phyloP scores from a whole-genome alignment of 2,113 vertebrate genomes.

The Zosterops pallidus region DNA sequence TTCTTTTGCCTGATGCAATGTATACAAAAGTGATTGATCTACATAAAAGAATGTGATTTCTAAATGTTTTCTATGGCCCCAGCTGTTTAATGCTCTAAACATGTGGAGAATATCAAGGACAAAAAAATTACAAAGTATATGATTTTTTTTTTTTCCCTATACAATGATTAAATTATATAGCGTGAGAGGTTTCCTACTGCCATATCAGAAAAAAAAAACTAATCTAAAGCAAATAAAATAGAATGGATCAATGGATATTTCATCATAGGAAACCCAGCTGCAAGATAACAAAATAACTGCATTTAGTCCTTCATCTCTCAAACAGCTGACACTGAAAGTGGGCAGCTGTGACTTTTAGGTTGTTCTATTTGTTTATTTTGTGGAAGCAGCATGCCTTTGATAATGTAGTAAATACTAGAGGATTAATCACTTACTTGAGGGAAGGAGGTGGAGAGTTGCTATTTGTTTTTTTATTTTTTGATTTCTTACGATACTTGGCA shows the following conservation, averaged over 20 bases:
- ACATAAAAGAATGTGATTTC: conserved; percentile 28
- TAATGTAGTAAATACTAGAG: neutral
- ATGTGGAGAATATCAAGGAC: conserved; percentile 17
- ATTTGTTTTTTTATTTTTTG: neutral
- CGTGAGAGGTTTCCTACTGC: neutral
- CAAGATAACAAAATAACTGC: neutral
- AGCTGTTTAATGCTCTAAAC: conserved; percentile 21
- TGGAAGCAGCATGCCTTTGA: neutral
- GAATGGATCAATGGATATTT: conserved; percentile 36
- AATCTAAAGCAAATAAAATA: conserved; percentile 9
- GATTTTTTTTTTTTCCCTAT: neutral
- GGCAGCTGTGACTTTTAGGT: conserved; percentile 16
- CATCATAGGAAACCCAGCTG: conserved; percentile 50
- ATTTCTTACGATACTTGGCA: conserved; percentile 35
- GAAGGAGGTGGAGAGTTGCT: neutral
- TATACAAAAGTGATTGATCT: conserved; percentile 46
- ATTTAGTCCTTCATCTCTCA: neutral
- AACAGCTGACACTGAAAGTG: neutral
- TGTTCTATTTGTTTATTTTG: neutral
- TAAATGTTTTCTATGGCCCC: conserved; percentile 30
- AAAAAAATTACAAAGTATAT: conserved; percentile 16
- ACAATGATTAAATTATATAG: conserved; percentile 1
- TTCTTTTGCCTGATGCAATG: neutral
- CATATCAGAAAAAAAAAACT: conserved; percentile 8
- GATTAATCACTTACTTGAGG: conserved; percentile 24